Conservation (phyloP, 2,113 vertebrate genomes). For the Leucosticte australis region DNA sequence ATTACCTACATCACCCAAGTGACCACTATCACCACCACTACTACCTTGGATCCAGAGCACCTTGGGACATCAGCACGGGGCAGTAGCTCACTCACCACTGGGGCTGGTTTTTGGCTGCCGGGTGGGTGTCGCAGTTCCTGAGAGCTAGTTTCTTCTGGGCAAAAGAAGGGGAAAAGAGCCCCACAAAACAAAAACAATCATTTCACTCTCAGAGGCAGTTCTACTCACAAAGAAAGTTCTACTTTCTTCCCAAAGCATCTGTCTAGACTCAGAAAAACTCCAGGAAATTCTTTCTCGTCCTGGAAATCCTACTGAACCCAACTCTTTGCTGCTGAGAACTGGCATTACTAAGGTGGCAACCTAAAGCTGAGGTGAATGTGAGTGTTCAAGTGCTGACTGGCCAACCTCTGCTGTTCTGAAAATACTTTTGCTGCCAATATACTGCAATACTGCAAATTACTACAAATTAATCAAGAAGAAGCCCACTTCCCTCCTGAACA, state of each 20-base stretch:
- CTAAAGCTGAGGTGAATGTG: not conserved
- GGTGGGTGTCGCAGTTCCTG: conserved; percentile 71
- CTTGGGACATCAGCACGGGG: not conserved
- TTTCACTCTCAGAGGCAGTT: not conserved
- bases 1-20: not conserved
- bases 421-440: not conserved
- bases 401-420: not conserved
- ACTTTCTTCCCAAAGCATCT: not conserved
- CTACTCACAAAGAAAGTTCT: not conserved
- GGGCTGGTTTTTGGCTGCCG: conserved; percentile 65
- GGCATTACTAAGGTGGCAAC: not conserved
- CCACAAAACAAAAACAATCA: not conserved
- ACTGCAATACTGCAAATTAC: not conserved
- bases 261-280: not conserved
- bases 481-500: not conserved
- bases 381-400: not conserved
- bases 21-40: not conserved
- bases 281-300: not conserved
- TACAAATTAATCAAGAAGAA: not conserved
- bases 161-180: conserved; percentile 17
- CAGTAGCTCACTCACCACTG: conserved; percentile 67
- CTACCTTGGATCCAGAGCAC: conserved; percentile 45
- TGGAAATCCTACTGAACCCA: not conserved
- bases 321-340: not conserved
- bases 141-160: conserved; percentile 68